These are phyloP conservation scores for Austrofundulus limnaeus DNA, from an alignment of 2,113 vertebrate species.

Conservation along the genomic window DNA sequence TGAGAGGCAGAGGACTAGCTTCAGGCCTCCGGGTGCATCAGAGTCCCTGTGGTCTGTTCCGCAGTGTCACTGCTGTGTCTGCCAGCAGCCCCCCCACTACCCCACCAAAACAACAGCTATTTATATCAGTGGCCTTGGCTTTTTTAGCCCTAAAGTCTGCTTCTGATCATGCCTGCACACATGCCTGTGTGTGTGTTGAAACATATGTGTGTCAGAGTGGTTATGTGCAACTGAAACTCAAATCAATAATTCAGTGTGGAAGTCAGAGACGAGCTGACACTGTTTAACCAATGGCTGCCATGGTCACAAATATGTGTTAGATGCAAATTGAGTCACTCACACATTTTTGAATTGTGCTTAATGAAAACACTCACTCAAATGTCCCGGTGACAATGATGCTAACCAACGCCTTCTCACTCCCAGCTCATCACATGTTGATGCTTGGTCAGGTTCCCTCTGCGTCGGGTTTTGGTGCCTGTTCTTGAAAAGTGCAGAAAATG, in stretches of 20 bases:
- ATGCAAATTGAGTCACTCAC: conserved; percentile 30
- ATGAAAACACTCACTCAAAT: conserved; percentile 51
- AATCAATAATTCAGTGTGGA: conserved; percentile 75
- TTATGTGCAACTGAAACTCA: conserved; percentile 72
- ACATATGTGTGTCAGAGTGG: conserved; percentile 65
- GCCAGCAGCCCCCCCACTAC: conserved; percentile 73
- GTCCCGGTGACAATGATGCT: conserved; percentile 48
- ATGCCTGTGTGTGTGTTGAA: conserved; percentile 39
- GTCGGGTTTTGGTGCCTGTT: too few relatives aligned
- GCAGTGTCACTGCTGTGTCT: conserved; percentile 72
- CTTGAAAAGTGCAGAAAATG: too few relatives aligned
- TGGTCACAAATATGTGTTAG: conserved; percentile 49
- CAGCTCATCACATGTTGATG: too few relatives aligned
- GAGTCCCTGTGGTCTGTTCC: conserved; percentile 74
- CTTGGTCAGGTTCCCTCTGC: too few relatives aligned
- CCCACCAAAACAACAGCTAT: conserved; percentile 81
- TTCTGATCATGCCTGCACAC: conserved; percentile 42
- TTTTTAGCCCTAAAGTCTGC: conserved; percentile 83
- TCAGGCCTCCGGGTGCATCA: conserved; percentile 68
- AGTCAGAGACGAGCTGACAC: conserved; percentile 59
- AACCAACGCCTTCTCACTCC: too few relatives aligned
- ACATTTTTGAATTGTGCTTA: conserved; percentile 46
- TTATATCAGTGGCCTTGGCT: conserved; percentile 84
- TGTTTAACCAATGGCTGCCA: conserved; percentile 62
- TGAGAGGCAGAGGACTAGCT: conserved; percentile 58